Evolutionary conservation across 2,797 vertebrate species (phyloP), one percentile per base, ranked within the genome.

Genomic region (Tenualosa ilisha): DNA sequence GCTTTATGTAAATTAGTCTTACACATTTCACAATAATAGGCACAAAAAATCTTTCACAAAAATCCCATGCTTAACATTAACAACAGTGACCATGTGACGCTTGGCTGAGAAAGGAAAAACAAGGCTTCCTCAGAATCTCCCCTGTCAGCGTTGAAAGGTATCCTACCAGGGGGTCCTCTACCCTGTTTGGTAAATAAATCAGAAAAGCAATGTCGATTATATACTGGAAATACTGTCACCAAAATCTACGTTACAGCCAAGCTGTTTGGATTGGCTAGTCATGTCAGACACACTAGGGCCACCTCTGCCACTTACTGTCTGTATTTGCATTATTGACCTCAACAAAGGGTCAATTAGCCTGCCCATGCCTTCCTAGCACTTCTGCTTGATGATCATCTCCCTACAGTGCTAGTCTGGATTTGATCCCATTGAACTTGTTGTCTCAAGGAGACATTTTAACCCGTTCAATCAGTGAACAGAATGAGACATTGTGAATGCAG

Each of bases 111-210:
- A 88, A 46, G 83, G 82, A 85, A 89, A 91, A 92, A 93, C 89
- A 91, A 90, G 86, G 86, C 89, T 84, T 93, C 91, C 92, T 91
- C 91, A 86, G 90, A 90, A 93, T 89, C 89, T 89, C 87, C 82
- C 82, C 91, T 92, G 92, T 91, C 92, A 88, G 86, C 87, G 88
- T 86, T 93, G 90, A 92, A 94, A 92, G 91, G 90, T 91, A 90
- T 91, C 90, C 85, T 93, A 90, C 91, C 90, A 85, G 94, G 94
- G 94, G 94, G 93, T 90, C 91, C 88, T 93, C 92, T 96, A 95
- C 31, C 26, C 65, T 40, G 56, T 59, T 20, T 59, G 56, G 56
- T 53, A 56, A 56, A 56, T 5, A 56, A 56, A 56, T 56, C 26
- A 72, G 12, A 8, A 75, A 20, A 3, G 31, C 26, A 22, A 37